These are phyloP conservation scores for Streptopelia turtur DNA, from an alignment of 2,797 vertebrate species.

Conservation along the genomic window DNA sequence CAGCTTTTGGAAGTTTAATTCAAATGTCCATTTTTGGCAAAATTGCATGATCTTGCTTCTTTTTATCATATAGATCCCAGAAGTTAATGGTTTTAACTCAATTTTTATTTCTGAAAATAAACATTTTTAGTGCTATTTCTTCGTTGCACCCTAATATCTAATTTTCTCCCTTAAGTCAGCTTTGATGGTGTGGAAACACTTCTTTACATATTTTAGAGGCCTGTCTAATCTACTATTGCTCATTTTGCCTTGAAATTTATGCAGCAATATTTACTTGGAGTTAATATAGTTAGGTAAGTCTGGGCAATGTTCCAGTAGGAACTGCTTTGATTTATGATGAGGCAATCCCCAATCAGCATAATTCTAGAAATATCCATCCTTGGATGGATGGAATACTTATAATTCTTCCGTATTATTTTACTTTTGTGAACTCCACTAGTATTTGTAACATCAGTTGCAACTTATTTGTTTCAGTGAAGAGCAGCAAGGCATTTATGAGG, in stretches of 20 bases:
- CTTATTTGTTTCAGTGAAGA: background rate
- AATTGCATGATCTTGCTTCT: background rate
- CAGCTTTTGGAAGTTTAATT: background rate
- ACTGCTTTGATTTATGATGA: background rate
- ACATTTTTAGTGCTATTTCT: background rate
- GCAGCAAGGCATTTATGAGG: background rate
- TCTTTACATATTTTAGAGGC: background rate
- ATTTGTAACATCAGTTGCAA: background rate
- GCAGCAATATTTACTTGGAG: background rate
- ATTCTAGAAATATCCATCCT: slow-evolving; percentile 10
- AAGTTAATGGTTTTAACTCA: background rate
- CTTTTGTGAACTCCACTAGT: background rate
- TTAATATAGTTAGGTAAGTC: background rate
- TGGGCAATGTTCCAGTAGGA: background rate
- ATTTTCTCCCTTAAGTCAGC: background rate
- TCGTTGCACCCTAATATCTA: background rate
- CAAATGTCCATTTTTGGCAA: background rate
- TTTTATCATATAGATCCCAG: background rate
- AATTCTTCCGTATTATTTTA: background rate
- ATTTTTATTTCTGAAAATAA: background rate
- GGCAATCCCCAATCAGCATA: background rate
- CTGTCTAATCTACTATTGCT: background rate
- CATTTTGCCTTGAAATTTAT: background rate
- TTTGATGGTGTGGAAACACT: background rate
- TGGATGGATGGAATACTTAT: background rate